Base-by-base conservation (phyloP, 1,140 invertebrate species). In the Trypoxylus dichotomus region DNA sequence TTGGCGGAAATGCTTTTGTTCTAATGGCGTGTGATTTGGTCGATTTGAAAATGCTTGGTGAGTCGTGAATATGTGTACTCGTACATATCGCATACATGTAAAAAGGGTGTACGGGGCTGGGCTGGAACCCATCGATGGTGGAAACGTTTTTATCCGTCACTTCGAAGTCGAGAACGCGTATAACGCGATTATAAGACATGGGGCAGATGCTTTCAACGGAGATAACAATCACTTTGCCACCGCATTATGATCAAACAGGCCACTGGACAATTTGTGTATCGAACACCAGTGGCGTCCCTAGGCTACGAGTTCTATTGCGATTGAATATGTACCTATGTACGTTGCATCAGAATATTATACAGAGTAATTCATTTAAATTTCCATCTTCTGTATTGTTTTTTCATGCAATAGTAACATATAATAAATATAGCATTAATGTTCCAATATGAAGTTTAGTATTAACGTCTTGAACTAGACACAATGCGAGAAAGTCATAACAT, bases 111-210 rank as follows among this genome's bases (percentile, higher is more conserved):
- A 74, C 5, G 43, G 19, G 63, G 71, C 25, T 15, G 25, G 60
- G 27, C 24, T 29, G 29, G 29, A 37, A 24, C 13, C 27, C 72
- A 21, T 42, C 13, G 41, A 74, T 37, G 37, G 72, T 74, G 72
- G 72, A 74, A 74, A 74, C 74, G 75, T 80, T 80, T 80, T 80
- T 80, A 79, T 79, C 78, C 47, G 47, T 77, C 80, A 80, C 78
- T 79, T 79, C 60, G 58, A 72, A 78, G 78, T 79, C 80, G 78
- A 77, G 80, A 78, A 78, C 54, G 80, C 80, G 80, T 80, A 77
- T 79, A 79, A 80, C 78, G 74, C 80, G 80, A 80, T 80, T 80
- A 79, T 21, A 75, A 79, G 68, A 71, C 43, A 72, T 68, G 60
- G 75, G 74, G 74, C 79, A 80, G 79, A 80, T 80, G 79, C 77